Conservation (phyloP, 2,113 vertebrate genomes). For the Elachura formosa region DNA sequence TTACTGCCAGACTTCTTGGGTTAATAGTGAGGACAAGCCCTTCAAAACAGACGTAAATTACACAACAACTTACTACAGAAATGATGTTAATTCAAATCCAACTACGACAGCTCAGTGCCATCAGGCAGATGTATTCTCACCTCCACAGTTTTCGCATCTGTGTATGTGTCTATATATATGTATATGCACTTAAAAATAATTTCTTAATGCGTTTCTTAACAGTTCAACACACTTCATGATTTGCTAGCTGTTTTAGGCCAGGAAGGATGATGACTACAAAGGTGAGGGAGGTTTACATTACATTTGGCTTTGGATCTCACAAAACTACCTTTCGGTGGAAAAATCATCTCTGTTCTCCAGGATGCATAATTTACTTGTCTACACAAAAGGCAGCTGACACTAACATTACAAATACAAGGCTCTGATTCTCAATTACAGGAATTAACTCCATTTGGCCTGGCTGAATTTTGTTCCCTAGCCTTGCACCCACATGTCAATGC, state of each 20-base stretch:
- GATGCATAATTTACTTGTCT: not conserved
- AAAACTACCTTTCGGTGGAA: not conserved
- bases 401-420: not conserved
- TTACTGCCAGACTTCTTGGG: not conserved
- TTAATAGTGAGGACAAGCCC: not conserved
- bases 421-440: not conserved
- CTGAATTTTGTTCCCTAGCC: not conserved
- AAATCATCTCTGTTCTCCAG: slow-evolving; percentile 5
- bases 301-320: not conserved
- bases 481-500: not conserved
- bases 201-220: slow-evolving; percentile 9
- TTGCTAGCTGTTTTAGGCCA: not conserved
- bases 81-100: not conserved
- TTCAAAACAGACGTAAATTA: not conserved
- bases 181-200: not conserved
- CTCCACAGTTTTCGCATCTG: not conserved
- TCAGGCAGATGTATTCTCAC: slow-evolving; percentile 11
- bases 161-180: not conserved
- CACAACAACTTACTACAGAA: not conserved
- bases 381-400: slow-evolving; percentile 16
- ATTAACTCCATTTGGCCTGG: slow-evolving; percentile 5
- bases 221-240: not conserved
- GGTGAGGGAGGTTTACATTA: not conserved
- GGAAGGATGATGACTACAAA: not conserved
- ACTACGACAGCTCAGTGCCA: not conserved